phyloP scores from a whole-genome alignment of 1,140 invertebrate genomes.

The Tetramorium parvispinum region DNA sequence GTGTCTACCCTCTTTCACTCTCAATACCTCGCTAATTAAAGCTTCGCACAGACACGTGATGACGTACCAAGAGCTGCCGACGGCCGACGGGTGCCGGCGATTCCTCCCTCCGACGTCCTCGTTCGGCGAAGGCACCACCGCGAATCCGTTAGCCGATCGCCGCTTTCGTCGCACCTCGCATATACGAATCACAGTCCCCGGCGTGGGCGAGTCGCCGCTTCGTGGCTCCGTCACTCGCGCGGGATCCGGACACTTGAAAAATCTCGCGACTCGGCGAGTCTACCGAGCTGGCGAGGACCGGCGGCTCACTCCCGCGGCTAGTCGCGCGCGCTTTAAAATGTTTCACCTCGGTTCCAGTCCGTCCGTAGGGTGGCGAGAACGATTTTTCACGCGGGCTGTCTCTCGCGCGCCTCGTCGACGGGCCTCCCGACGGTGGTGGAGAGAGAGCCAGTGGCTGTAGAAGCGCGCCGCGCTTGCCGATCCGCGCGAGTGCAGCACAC shows the following conservation, averaged over 20 bases:
- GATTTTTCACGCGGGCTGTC: not conserved
- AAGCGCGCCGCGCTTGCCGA: conserved; percentile 58
- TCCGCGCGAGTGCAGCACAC: conserved; percentile 72
- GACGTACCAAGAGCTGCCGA: conserved; percentile 78
- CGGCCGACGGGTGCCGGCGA: conserved; percentile 64
- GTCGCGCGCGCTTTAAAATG: no score
- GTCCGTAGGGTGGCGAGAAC: no score
- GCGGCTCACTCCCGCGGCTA: no score
- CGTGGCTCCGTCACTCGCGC: no score
- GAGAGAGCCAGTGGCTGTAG: not conserved
- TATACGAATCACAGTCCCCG: conserved; percentile 61
- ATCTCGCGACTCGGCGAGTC: no score
- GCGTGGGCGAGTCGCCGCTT: not conserved
- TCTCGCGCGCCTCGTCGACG: not conserved
- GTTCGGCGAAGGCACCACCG: conserved; percentile 27
- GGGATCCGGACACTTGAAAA: no score
- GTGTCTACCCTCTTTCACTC: not conserved
- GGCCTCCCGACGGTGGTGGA: not conserved
- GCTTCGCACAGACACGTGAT: conserved; percentile 63
- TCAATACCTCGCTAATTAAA: not conserved
- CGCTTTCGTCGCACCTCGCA: conserved; percentile 59
- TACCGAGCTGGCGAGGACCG: no score
- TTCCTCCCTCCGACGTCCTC: conserved; percentile 4
- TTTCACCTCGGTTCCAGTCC: no score
- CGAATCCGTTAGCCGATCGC: conserved; percentile 61